A percentile compares a stretch with the other conserved stretches of the same genome.
Evolutionary conservation across 2,888 invertebrate species (phyloP).

Genomic region (Ceraclea dissimilis): DNA sequence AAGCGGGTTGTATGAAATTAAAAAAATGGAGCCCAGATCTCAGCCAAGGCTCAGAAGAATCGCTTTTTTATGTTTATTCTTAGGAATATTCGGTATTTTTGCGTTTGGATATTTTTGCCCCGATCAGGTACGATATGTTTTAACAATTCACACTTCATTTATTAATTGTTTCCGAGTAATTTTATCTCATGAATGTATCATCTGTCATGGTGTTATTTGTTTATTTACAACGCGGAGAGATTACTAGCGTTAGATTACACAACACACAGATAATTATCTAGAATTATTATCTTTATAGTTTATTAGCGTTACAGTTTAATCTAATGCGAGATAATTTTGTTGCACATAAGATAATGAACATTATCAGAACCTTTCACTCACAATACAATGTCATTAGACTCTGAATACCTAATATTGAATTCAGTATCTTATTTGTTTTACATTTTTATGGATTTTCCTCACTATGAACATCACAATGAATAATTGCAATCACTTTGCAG

Average conservation of each 20-base stretch:
- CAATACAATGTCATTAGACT: neutral
- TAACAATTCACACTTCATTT: neutral
- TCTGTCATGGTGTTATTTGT: too few species aligned
- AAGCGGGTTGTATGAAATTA: conserved; percentile 71
- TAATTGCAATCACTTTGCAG: too few species aligned
- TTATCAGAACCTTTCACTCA: neutral
- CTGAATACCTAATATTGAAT: neutral
- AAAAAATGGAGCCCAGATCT: conserved; percentile 80
- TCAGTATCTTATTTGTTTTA: too few species aligned
- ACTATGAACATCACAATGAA: too few species aligned
- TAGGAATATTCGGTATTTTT: conserved; percentile 79
- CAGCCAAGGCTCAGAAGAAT: conserved; percentile 72
- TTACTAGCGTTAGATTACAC: too few species aligned
- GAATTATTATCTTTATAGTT: too few species aligned
- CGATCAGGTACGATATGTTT: conserved; percentile 55
- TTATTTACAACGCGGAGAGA: neutral
- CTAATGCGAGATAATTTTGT: too few species aligned
- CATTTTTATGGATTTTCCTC: too few species aligned
- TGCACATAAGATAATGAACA: neutral
- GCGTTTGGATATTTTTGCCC: conserved; percentile 87
- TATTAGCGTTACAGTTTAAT: too few species aligned
- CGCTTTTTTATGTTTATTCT: conserved; percentile 71
- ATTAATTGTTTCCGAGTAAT: neutral
- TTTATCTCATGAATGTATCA: neutral
- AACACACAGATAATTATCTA: too few species aligned